These are phyloP conservation scores for Holacanthella duospinosa DNA, from an alignment of 2,888 invertebrate genomes.

Conservation along the genomic window DNA sequence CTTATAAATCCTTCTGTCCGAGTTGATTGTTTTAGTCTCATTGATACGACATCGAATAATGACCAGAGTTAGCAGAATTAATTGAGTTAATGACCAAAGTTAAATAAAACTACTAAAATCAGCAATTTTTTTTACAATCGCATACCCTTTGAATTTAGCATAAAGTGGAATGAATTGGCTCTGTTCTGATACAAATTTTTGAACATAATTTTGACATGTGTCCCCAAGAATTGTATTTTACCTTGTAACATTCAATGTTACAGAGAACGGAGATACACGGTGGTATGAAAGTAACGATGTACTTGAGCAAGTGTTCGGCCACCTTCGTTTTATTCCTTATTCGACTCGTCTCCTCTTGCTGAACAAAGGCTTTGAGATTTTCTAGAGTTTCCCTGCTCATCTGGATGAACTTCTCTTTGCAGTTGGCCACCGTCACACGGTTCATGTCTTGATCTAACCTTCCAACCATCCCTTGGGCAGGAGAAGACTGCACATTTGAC, in stretches of 20 bases:
- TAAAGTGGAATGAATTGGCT: too few species aligned
- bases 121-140: too few species aligned
- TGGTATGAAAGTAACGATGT: not conserved
- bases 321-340: not conserved
- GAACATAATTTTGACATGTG: not conserved
- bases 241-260: not conserved
- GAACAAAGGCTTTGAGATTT: not conserved
- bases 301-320: not conserved
- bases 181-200: too few species aligned
- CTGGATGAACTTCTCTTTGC: not conserved
- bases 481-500: not conserved
- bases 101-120: too few species aligned
- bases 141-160: too few species aligned
- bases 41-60: too few species aligned
- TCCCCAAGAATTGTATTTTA: not conserved
- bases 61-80: too few species aligned
- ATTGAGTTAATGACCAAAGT: too few species aligned
- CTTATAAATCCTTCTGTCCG: too few species aligned
- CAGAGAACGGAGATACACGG: not conserved
- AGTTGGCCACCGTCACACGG: not conserved
- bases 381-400: not conserved
- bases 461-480: not conserved
- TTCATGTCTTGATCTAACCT: not conserved
- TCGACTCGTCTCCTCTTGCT: not conserved
- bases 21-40: too few species aligned